Evolutionary conservation across 2,888 invertebrate genomes (phyloP).

Genomic region (Podabrus alpinus): DNA sequence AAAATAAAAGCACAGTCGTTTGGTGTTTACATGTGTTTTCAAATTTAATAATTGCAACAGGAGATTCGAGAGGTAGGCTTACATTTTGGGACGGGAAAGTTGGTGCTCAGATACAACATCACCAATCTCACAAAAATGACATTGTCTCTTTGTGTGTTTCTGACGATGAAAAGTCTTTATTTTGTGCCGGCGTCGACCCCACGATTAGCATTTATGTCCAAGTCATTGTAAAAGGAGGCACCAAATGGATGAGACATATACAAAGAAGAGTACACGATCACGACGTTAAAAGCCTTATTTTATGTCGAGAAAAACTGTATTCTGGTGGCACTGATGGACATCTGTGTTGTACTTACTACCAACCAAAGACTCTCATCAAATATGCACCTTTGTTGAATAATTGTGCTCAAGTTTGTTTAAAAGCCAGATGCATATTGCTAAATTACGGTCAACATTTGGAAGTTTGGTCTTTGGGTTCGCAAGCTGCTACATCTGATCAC

Average conservation of each 20-base stretch:
- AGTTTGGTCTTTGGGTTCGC: constrained; percentile 65
- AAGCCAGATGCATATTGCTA: constrained; percentile 62
- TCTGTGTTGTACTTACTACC: constrained; percentile 72
- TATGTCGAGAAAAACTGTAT: constrained; percentile 68
- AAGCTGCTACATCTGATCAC: constrained; percentile 38
- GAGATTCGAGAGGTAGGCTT: constrained; percentile 83
- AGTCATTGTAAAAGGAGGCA: constrained; percentile 61
- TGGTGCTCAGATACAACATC: constrained; percentile 78
- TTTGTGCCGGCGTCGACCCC: constrained; percentile 84
- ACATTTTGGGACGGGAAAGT: constrained; percentile 86
- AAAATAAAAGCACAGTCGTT: constrained; percentile 74
- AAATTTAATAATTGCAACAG: constrained; percentile 83
- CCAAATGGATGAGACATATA: constrained; percentile 81
- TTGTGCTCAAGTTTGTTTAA: constrained; percentile 60
- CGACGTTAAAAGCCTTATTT: constrained; percentile 74
- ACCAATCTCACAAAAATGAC: constrained; percentile 81
- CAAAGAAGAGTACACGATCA: constrained; percentile 83
- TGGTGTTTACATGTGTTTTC: constrained; percentile 84
- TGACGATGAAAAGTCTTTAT: constrained; percentile 69
- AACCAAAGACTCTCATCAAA: constrained; percentile 69
- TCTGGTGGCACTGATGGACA: constrained; percentile 85
- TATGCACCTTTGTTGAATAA: constrained; percentile 73
- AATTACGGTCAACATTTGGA: constrained; percentile 61
- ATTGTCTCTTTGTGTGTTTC: constrained; percentile 75
- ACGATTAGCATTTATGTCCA: constrained; percentile 75